These are phyloP conservation scores for Apamea anceps DNA, from an alignment of 2,888 invertebrate species.

Conservation along the genomic window DNA sequence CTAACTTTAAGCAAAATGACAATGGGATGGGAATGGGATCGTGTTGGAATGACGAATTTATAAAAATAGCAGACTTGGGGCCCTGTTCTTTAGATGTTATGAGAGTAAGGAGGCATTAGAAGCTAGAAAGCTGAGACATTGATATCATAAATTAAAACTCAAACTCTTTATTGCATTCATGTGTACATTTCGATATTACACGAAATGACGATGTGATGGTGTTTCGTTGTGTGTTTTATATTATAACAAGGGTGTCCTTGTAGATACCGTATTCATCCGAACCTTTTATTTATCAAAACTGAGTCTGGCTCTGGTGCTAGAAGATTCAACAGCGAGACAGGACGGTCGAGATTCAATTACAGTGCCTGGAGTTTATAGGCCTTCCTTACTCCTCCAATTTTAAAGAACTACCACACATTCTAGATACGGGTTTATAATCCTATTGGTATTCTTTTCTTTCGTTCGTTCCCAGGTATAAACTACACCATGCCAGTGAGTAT, in stretches of 20 bases:
- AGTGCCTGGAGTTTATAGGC: background rate
- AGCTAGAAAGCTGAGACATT: no score
- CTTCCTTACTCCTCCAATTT: background rate
- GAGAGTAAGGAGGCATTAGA: background rate
- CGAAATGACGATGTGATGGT: no score
- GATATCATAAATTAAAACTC: no score
- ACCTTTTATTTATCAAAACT: background rate
- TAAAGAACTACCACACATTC: background rate
- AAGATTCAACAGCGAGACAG: no score
- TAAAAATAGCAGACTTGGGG: no score
- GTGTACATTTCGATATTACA: no score
- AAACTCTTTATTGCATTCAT: no score
- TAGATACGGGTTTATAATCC: background rate
- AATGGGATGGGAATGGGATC: no score
- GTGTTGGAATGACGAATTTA: no score
- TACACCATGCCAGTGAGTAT: constrained; percentile 95
- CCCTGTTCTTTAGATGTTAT: background rate
- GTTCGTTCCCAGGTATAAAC: constrained; percentile 89
- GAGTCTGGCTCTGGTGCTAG: no score
- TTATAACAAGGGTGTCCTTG: background rate
- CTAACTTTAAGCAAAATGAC: no score
- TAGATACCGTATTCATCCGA: background rate
- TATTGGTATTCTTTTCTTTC: background rate
- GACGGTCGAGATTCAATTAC: background rate
- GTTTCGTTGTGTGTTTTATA: no score